Conservation (phyloP, 2,888 invertebrate genomes). For the Sarcophaga rosellei region DNA sequence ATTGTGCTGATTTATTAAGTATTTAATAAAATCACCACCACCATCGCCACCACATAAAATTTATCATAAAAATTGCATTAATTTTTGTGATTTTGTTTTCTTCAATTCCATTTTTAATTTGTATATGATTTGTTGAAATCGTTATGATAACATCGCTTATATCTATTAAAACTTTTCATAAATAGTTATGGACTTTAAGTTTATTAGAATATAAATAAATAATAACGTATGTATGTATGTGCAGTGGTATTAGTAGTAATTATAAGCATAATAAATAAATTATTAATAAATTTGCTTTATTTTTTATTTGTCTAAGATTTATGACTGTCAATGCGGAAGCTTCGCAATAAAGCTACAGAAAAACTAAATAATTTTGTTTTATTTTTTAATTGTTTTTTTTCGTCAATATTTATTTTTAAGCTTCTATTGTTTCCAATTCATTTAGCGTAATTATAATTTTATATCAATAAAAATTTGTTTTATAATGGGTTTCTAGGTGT, state of each 20-base stretch:
- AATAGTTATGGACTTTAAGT: constrained; percentile 1
- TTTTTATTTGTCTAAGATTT: constrained; percentile 54
- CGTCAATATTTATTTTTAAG: too few relatives aligned
- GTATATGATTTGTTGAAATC: constrained; percentile 15
- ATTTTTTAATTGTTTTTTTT: not conserved
- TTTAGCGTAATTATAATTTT: constrained; percentile 16
- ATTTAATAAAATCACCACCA: not conserved
- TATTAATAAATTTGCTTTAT: constrained; percentile 54
- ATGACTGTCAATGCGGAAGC: constrained; percentile 63
- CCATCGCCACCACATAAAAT: constrained; percentile 7
- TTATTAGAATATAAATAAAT: constrained; percentile 6
- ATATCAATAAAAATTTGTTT: not conserved
- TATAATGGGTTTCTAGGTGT: not conserved
- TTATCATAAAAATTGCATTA: constrained; percentile 69
- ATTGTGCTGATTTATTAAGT: not conserved
- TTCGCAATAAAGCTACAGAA: constrained; percentile 7
- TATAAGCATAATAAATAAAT: constrained; percentile 11
- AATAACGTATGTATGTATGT: not conserved
- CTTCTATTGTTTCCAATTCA: not conserved
- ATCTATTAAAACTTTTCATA: not conserved
- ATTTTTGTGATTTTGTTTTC: constrained; percentile 50
- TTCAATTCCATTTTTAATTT: not conserved
- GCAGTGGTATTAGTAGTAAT: constrained; percentile 4
- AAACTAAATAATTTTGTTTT: not conserved
- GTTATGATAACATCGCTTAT: not conserved